Percentiles rank a stretch among this genome's conserved stretches.
These are phyloP conservation scores for Zalophus californianus DNA, from an alignment of 2,797 vertebrate genomes.

Conservation along the genomic window DNA sequence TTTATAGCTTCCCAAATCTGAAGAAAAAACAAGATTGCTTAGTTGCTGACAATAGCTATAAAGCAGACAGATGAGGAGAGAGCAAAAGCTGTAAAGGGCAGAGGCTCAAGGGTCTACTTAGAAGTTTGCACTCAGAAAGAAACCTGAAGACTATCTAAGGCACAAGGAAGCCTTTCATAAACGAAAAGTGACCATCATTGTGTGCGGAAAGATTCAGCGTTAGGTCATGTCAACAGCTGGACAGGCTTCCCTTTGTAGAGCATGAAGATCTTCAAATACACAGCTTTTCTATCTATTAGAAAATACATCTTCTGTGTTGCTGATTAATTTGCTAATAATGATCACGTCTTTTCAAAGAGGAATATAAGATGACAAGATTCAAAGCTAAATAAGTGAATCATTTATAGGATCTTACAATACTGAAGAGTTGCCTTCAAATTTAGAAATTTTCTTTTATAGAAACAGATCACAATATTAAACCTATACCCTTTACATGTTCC, in stretches of 20 bases:
- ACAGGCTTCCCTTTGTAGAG: slow-evolving; percentile 58
- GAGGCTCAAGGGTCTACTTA: slow-evolving; percentile 76
- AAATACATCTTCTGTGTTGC: neutral
- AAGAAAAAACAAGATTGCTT: slow-evolving; percentile 81
- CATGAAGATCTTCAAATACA: slow-evolving; percentile 67
- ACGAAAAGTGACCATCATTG: slow-evolving; percentile 69
- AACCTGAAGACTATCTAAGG: slow-evolving; percentile 48
- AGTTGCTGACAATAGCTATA: slow-evolving; percentile 74
- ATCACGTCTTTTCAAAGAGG: neutral
- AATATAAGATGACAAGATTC: neutral
- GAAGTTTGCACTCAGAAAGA: slow-evolving; percentile 67
- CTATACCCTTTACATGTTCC: neutral
- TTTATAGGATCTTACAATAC: neutral
- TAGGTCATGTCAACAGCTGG: neutral
- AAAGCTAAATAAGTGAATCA: slow-evolving; percentile 13
- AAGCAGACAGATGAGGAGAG: slow-evolving; percentile 75
- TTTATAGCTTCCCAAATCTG: slow-evolving; percentile 78
- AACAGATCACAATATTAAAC: neutral
- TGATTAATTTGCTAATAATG: neutral
- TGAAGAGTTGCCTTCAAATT: neutral
- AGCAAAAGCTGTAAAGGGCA: slow-evolving; percentile 77
- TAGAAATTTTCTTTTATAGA: slow-evolving; percentile 48
- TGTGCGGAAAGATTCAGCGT: slow-evolving; percentile 46
- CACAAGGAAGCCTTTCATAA: slow-evolving; percentile 53
- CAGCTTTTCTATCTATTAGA: slow-evolving; percentile 62